phyloP scores from a whole-genome alignment of 1,140 invertebrate genomes.

The Teleopsis dalmanni region DNA sequence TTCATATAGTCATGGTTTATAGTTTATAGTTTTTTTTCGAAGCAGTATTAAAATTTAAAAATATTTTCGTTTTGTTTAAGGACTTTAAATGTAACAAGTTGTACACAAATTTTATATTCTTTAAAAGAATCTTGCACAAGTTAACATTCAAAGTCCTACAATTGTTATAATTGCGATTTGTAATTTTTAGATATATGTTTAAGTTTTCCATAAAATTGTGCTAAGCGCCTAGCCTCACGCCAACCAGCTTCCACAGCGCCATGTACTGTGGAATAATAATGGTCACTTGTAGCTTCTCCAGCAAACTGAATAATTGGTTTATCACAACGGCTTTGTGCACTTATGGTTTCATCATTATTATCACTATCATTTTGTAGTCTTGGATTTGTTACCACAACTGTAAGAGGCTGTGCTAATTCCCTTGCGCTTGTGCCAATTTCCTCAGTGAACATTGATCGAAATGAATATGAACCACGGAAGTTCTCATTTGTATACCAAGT shows the following conservation, averaged over 20 bases:
- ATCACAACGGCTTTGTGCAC: slow-evolving; percentile 32
- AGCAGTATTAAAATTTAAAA: no score
- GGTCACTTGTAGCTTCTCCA: slow-evolving; percentile 62
- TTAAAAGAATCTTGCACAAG: neutral
- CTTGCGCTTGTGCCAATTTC: slow-evolving; percentile 46
- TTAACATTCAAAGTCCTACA: slow-evolving; percentile 14
- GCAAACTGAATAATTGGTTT: slow-evolving; percentile 61
- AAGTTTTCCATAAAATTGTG: slow-evolving; percentile 30
- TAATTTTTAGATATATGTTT: neutral
- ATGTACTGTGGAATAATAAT: slow-evolving; percentile 70
- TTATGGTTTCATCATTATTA: slow-evolving; percentile 3
- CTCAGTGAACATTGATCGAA: slow-evolving; percentile 55
- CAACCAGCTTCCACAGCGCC: slow-evolving; percentile 72
- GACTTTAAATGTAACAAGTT: slow-evolving; percentile 9
- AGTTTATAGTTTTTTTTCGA: no score
- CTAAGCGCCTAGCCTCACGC: slow-evolving; percentile 58
- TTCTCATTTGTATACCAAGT: slow-evolving; percentile 60
- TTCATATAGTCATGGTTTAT: no score
- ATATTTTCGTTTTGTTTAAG: slow-evolving; percentile 11
- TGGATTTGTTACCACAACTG: slow-evolving; percentile 21
- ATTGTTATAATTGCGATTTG: slow-evolving; percentile 35
- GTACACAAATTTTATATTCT: neutral
- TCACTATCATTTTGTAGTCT: slow-evolving; percentile 16
- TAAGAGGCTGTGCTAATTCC: slow-evolving; percentile 46
- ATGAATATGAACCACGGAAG: slow-evolving; percentile 64